Base-by-base conservation (phyloP, 23 tunicate species). In the Phallusia fumigata region DNA sequence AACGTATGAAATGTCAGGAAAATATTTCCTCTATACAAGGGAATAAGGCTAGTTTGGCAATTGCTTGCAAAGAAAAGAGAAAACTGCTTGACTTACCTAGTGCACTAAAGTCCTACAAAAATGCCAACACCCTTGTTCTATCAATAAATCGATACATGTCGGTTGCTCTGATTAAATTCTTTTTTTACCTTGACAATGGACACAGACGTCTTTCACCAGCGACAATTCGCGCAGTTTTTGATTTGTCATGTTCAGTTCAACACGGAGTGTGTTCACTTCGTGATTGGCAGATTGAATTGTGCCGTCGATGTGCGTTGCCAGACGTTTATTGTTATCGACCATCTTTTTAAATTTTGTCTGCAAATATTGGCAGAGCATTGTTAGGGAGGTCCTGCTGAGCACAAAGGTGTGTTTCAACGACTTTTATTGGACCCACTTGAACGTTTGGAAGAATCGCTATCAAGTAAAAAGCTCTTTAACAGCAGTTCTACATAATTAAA, bases 241-340 rank as follows among this genome's bases (percentile, higher is more conserved):
- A 65, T 90, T 90, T 52, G 95, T 85, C 85, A 90, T 65, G 77
- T 90, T 85, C 26, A 90, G 88, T 77, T 90, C 95, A 0, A 81
- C 84, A 22, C 95, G 73, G 30, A 90, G 36, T 0, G 83, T 90
- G 69, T 90, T 90, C 51, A 90, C 95, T 72, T 90, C 89, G 69
- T 90, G 95, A 85, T 90, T 90, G 80, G 95, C 89, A 45, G 95
- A 85, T 78, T 81, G 88, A 30, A 90, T 90, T 32, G 95, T 90
- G 22, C 95, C 95, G 80, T 90, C 89, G 30, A 90, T 81, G 81
- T 90, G 95, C 26, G 80, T 73, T 30, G 95, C 95, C 33, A 85
- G 81, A 15, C 95, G 86, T 40, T 85, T 44, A 72, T 90, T 90
- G 82, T 85, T 85, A 58, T 90, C 95, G 35, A 85, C 95, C 95